Conservation (phyloP, 2,797 vertebrate species). For the Gymnoscopelus microlampas region DNA sequence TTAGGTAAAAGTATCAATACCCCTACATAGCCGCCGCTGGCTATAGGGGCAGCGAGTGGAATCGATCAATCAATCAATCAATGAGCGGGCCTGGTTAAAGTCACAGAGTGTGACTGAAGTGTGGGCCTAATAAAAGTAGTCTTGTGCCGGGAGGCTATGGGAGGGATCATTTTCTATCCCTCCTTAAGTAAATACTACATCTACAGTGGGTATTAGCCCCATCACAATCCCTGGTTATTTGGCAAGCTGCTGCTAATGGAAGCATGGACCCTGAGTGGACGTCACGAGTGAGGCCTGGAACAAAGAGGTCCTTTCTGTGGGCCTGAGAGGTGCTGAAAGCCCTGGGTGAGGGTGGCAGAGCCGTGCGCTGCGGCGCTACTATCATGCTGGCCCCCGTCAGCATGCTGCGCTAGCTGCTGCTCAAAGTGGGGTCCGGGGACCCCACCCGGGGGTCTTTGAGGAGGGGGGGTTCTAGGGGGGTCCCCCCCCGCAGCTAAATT, state of each 20-base stretch:
- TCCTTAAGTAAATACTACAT: slow-evolving; percentile 78
- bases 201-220: slow-evolving; percentile 76
- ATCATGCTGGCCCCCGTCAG: slow-evolving; percentile 67
- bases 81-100: slow-evolving; percentile 43
- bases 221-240: slow-evolving; percentile 82
- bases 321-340: slow-evolving; percentile 86
- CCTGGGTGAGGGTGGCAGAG: slow-evolving; percentile 75
- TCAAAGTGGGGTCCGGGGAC: too few species aligned
- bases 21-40: neutral
- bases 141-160: slow-evolving; percentile 68
- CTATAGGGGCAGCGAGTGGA: slow-evolving; percentile 30
- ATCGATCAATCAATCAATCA: slow-evolving; percentile 67
- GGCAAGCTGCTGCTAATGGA: slow-evolving; percentile 78
- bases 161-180: slow-evolving; percentile 71
- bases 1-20: too few species aligned
- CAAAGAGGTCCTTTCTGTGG: slow-evolving; percentile 82
- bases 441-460: too few species aligned
- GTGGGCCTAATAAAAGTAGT: slow-evolving; percentile 64
- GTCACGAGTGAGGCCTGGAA: slow-evolving; percentile 71
- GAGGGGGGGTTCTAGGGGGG: too few species aligned
- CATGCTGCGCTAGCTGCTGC: slow-evolving; percentile 18
- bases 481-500: too few species aligned
- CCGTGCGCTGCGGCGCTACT: slow-evolving; percentile 63
- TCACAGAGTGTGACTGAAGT: slow-evolving; percentile 50
- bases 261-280: slow-evolving; percentile 69